Evolutionary conservation across 2,888 invertebrate genomes (phyloP).

Genomic region (Hemistola chrysoprasaria): DNA sequence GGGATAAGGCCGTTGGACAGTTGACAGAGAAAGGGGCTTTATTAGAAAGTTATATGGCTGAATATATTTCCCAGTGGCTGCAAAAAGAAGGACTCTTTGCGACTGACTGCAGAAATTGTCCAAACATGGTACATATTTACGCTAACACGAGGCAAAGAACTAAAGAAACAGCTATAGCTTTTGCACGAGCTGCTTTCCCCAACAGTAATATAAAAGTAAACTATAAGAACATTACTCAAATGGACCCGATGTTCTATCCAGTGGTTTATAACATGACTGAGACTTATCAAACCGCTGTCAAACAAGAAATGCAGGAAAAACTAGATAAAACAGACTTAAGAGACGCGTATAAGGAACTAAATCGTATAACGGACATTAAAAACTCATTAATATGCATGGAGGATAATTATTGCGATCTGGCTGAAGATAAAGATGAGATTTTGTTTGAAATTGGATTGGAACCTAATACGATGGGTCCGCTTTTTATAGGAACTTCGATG

Average conservation of each 20-base stretch:
- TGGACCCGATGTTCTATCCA: slow-evolving; percentile 55
- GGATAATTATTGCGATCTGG: slow-evolving; percentile 48
- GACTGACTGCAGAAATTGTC: slow-evolving; percentile 41
- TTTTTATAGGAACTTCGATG: slow-evolving; percentile 45
- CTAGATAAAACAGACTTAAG: slow-evolving; percentile 39
- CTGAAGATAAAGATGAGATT: slow-evolving; percentile 36
- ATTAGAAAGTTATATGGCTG: slow-evolving; percentile 59
- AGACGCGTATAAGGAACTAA: slow-evolving; percentile 42
- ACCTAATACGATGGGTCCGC: slow-evolving; percentile 51
- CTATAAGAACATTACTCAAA: slow-evolving; percentile 36
- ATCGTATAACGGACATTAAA: slow-evolving; percentile 51
- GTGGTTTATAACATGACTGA: slow-evolving; percentile 43
- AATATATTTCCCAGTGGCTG: slow-evolving; percentile 57
- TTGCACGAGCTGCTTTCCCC: slow-evolving; percentile 50
- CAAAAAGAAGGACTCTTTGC: slow-evolving; percentile 39
- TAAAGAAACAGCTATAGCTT: slow-evolving; percentile 50
- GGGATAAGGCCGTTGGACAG: slow-evolving; percentile 41
- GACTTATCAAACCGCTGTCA: slow-evolving; percentile 35
- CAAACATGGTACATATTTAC: slow-evolving; percentile 46
- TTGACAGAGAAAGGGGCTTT: slow-evolving; percentile 58
- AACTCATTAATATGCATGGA: slow-evolving; percentile 48
- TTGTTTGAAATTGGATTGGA: slow-evolving; percentile 44
- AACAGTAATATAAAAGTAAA: slow-evolving; percentile 48
- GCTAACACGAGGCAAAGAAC: slow-evolving; percentile 61
- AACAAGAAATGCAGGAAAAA: slow-evolving; percentile 47